Evolutionary conservation across 2,113 vertebrate species (phyloP), one percentile per base, ranked within the genome.

Genomic region (Pangasianodon hypophthalmus): DNA sequence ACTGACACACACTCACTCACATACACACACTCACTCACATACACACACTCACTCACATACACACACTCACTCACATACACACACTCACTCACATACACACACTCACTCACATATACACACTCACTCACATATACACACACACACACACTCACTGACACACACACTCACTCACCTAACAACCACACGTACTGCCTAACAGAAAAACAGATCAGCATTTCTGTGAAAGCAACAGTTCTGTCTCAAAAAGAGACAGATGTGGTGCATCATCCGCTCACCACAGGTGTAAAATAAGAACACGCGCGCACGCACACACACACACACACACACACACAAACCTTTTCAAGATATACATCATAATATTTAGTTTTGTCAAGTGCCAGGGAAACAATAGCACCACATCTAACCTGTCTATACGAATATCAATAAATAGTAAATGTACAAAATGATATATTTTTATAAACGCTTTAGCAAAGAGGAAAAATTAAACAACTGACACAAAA

Each of bases 181-280:
- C 62, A 73, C 60, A 75, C 6, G 11, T 29, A 52, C 41, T 83
- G 80, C 18, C 19, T 21, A 71, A 58, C 7, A 44, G 29, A 14
- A 16, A 62, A 60, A 56, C 24, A 58, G 16, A 58, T 67, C 62
- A 54, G 75, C 44, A 64, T 21, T 82, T 69, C n/a, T 26, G 80
- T 41, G 46, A 83, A 82, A 46, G 37, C 50, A 71, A 80, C 75
- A 52, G 58, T 67, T 79, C 56, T 67, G 60, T 82, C 80, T 82
- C 80, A 82, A 56, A 82, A 82, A 56, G 52, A 56, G 77, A 81
- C 77, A 82, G 48, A 81, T 32, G 48, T 3, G 79, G 80, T 82
- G 80, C 80, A 82, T 54, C 80, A 82, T 54, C 80, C 29, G 48
- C 79, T 81, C 48, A n/a, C 79, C 3, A 6, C 79, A 81, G 79